Evolutionary conservation across 2,797 vertebrate species (phyloP).

Genomic region (Anableps anableps): DNA sequence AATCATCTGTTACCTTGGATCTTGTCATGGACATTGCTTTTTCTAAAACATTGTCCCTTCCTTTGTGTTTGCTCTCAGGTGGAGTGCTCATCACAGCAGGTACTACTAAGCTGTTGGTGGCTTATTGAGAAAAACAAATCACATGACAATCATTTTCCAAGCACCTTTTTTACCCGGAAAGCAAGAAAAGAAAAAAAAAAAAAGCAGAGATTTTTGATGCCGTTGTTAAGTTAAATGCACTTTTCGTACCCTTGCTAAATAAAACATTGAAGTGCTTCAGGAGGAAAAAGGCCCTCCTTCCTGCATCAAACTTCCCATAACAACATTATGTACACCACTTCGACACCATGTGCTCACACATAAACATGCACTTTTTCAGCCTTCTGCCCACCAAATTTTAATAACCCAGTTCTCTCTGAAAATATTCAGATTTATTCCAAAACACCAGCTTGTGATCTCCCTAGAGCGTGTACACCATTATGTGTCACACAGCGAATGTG

Average conservation of each 20-base stretch:
- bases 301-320: not conserved
- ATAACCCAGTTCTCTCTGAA: not conserved
- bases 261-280: constrained; percentile 71
- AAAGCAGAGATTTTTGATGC: constrained; percentile 59
- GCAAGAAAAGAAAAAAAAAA: not conserved
- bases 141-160: constrained; percentile 41
- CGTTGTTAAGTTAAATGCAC: constrained; percentile 72
- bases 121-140: constrained; percentile 59
- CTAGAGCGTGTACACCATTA: not conserved
- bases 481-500: not conserved
- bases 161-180: not conserved
- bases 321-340: not conserved
- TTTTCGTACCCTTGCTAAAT: constrained; percentile 72
- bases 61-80: constrained; percentile 19
- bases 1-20: constrained; percentile 16
- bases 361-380: not conserved
- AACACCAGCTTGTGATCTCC: not conserved
- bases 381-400: not conserved
- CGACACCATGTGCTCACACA: constrained; percentile 32
- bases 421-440: not conserved
- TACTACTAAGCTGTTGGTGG: constrained; percentile 35
- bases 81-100: constrained; percentile 34
- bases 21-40: constrained; percentile 23
- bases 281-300: constrained; percentile 21
- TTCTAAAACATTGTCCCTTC: not conserved